Conservation (phyloP, 2,888 invertebrate species). For the Tiliacea aurago region DNA sequence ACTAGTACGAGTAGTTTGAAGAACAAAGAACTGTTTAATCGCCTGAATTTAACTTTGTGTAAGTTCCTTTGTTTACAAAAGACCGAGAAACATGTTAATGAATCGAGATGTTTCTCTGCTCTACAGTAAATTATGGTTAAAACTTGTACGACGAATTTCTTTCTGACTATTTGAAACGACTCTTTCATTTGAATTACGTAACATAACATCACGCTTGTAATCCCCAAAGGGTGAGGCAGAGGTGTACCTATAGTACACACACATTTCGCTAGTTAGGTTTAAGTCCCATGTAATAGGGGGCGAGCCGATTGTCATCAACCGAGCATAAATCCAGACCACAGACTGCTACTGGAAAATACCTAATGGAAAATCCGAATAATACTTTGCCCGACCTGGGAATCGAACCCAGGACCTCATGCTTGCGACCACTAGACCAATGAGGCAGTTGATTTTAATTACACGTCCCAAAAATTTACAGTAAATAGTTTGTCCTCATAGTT, state of each 20-base stretch:
- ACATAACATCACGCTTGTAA: no score
- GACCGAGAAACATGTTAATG: conserved; percentile 32
- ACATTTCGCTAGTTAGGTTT: no score
- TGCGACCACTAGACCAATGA: no score
- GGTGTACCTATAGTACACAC: no score
- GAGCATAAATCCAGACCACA: no score
- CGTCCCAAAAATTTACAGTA: conserved; percentile 12
- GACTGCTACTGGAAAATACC: no score
- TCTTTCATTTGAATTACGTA: background rate
- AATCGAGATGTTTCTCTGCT: conserved; percentile 37
- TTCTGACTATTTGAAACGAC: background rate
- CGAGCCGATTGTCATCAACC: no score
- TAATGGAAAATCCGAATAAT: no score
- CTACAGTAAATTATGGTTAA: conserved; percentile 22
- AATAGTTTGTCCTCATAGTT: background rate
- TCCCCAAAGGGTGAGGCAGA: no score
- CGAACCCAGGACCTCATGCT: no score
- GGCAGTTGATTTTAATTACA: background rate
- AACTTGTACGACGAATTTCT: conserved; percentile 21
- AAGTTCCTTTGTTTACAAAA: conserved; percentile 31
- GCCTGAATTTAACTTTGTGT: conserved; percentile 12
- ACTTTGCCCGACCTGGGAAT: no score
- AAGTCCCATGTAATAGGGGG: no score
- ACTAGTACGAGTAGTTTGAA: conserved; percentile 5
- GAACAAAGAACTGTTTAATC: conserved; percentile 20